Evolutionary conservation across 2,797 vertebrate species (phyloP), one percentile per base, ranked within the genome.

Genomic region (Onychomys arenicola): DNA sequence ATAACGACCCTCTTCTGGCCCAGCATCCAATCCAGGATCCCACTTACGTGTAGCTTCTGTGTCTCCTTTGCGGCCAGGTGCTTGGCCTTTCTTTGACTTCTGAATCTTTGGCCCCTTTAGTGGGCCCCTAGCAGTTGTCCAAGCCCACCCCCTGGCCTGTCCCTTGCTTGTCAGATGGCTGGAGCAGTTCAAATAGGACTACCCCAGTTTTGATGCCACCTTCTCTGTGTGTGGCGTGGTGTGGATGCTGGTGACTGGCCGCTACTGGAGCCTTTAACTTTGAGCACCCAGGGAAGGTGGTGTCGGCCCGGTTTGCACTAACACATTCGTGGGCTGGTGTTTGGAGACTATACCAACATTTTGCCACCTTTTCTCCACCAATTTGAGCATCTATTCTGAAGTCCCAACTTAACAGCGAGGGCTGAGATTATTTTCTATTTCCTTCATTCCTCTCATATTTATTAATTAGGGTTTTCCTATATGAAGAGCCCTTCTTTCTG

Each of bases 341-440:
- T 91, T 81, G 52, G 84, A 46, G 7, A 34, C 61, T 19, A 0
- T 16, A 52, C 37, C 32, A 2, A 29, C 71, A 65, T 25, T 89
- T 83, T n/a, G 21, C 29, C 86, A 55, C 71, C 84, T 86, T 84
- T 11, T 65, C 81, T 89, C 67, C 34, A 32, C 71, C 63, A 0
- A 78, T 90, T 89, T 93, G 57, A 80, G 88, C 75, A 27, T 85
- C 43, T 85, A 5, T n/a, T 67, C 32, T 69, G 43, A 91, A 43
- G 89, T 86, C 52, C 86, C 52, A 57, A 83, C 52, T 92, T 57
- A 82, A 29, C 59, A 59, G 5, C 43, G 82, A 63, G 12, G 32
- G 16, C 57, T 11, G 19, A 27, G 93, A 19, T 86, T 46, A 86
- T 65, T 91, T 95, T 81, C 82, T 90, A 0, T 81, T 95, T 57